A percentile compares a stretch with the other conserved stretches of the same genome.
Conservation (phyloP, 2,888 invertebrate species). For the Microdon myrmicae region DNA sequence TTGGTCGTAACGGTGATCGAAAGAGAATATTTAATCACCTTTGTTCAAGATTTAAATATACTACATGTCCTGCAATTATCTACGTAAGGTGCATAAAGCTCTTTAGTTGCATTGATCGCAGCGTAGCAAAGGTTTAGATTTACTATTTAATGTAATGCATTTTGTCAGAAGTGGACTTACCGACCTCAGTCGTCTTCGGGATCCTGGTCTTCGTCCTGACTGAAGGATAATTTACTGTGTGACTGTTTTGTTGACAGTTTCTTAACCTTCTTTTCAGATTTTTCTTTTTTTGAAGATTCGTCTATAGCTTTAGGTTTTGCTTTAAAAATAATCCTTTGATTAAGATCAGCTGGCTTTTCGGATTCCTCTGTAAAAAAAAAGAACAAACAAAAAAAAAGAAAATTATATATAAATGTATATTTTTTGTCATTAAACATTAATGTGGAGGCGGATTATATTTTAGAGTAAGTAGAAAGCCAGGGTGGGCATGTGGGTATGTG, state of each 20-base stretch:
- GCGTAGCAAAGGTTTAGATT: slow-evolving; percentile 2
- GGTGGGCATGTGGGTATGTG: too few relatives aligned
- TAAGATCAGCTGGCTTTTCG: slow-evolving; percentile 72
- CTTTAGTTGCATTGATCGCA: too few relatives aligned
- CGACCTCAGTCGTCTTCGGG: slow-evolving; percentile 52
- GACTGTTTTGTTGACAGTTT: slow-evolving; percentile 57
- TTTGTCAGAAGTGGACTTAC: slow-evolving; percentile 30
- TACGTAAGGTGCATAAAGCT: too few relatives aligned
- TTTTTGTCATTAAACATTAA: too few relatives aligned
- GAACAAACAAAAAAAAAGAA: slow-evolving; percentile 18
- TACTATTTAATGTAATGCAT: slow-evolving; percentile 9
- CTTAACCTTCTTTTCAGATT: slow-evolving; percentile 48
- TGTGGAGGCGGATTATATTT: too few relatives aligned
- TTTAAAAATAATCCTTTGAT: slow-evolving; percentile 71
- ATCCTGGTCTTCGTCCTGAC: slow-evolving; percentile 67
- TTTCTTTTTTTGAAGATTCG: slow-evolving; percentile 48
- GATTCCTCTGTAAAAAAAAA: slow-evolving; percentile 69
- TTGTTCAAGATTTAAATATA: slow-evolving; percentile 13
- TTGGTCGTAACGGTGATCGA: too few relatives aligned
- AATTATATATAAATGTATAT: too few relatives aligned
- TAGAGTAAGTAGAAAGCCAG: too few relatives aligned
- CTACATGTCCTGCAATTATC: too few relatives aligned
- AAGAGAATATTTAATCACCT: slow-evolving; percentile 7
- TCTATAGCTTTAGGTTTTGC: slow-evolving; percentile 57
- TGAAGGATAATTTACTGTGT: slow-evolving; percentile 68